Base-by-base conservation (phyloP, 2,888 invertebrate genomes). In the Stratiomys singularior region DNA sequence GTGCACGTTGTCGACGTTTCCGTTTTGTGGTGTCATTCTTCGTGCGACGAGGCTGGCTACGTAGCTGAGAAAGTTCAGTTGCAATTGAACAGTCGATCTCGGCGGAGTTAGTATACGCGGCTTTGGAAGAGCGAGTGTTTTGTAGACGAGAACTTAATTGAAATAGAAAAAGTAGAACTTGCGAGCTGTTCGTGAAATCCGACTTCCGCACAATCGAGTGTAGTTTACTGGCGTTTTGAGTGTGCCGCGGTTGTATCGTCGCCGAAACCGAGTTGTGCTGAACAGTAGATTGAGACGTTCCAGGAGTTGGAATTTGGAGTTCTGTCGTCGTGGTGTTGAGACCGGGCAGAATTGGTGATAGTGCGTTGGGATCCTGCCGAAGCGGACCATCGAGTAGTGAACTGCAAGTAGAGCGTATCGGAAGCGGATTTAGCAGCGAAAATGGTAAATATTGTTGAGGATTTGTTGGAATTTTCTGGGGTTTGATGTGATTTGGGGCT, bases 41-140 rank as follows among this genome's bases (percentile, higher is more conserved):
- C 46, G 76, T 76, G 64, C 28, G 58, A 37, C 15, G 60, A 28
- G 63, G 21, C 64, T 25, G 47, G 47, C 28, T 64, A 47, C 76
- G 76, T 63, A 21, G 64, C 23, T 64, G 30, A 37, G 76, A 80
- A 80, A 81, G 80, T 82, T 83, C 37, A 85, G 85, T 85, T 84
- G 84, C 83, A 83, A 83, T 83, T 83, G 81, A 82, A 84, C 83
- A 83, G 82, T 83, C 82, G 81, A 83, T 78, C 82, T 82, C 82
- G 81, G 84, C 85, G 85, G 86, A 84, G 84, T 83, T 81, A 80
- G 74, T 28, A 76, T 30, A 3, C 37, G 37, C 27, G 69, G 44
- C 27, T 77, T 58, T 47, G 76, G 67, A 23, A 74, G 60, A 28
- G n/a, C 47, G 56, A 64, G 64, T 28, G 66, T 64, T 64, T 64